A percentile compares a stretch with the other conserved stretches of the same genome.
phyloP scores from a whole-genome alignment of 2,888 invertebrate species.

The Tigriopus californicus region DNA sequence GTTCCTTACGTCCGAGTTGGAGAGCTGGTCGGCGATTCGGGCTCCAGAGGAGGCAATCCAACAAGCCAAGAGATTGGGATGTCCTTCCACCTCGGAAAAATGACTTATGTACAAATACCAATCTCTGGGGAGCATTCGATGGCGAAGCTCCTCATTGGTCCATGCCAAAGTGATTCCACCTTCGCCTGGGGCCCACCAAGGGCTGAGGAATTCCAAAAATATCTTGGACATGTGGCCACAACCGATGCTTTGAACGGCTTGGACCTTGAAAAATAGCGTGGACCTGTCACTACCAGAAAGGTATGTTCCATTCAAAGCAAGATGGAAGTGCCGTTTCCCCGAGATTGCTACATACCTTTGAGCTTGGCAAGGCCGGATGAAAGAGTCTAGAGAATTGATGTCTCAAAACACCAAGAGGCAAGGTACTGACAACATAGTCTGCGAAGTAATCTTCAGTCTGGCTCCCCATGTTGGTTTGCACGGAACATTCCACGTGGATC shows the following conservation, averaged over 20 bases:
- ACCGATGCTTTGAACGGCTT: slow-evolving; percentile 7
- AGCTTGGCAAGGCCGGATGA: background rate
- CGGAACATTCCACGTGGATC: too few relatives aligned
- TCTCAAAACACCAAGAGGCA: slow-evolving; percentile 5
- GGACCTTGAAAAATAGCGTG: background rate
- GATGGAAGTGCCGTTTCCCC: too few relatives aligned
- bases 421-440: slow-evolving; percentile 10
- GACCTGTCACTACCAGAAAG: too few relatives aligned
- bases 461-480: too few relatives aligned
- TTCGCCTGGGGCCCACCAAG: slow-evolving; percentile 6
- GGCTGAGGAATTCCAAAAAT: background rate
- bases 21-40: background rate
- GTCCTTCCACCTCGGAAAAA: background rate
- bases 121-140: background rate
- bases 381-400: background rate
- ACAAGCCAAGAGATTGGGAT: background rate
- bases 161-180: background rate
- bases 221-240: background rate
- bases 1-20: background rate
- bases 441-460: background rate
- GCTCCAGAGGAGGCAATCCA: slow-evolving; percentile 3
- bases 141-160: background rate
- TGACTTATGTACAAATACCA: background rate
- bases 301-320: too few relatives aligned
- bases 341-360: background rate